A percentile compares a stretch with the other conserved stretches of the same genome.
Evolutionary conservation across 2,113 vertebrate genomes (phyloP).

Genomic region (Ranitomeya imitator): DNA sequence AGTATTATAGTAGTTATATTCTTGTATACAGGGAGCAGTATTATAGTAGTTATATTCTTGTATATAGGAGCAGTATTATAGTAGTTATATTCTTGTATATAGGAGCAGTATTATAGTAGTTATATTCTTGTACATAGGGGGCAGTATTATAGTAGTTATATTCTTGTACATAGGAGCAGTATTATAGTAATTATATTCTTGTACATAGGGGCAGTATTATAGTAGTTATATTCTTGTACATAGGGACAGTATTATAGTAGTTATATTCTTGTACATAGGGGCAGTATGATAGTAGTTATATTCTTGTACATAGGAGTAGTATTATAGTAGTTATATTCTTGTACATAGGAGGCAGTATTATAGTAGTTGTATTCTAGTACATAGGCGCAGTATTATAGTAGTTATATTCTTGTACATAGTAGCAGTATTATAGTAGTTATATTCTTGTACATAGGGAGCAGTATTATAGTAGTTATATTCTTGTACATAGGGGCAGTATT

Average conservation of each 20-base stretch:
- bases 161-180: conserved; percentile 5
- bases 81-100: conserved; percentile 12
- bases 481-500: conserved; percentile 5
- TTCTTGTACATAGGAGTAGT: background rate
- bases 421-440: conserved; percentile 17
- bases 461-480: conserved; percentile 15
- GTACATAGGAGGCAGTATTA: conserved; percentile 14
- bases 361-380: conserved; percentile 9
- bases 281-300: conserved; percentile 20
- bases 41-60: conserved; percentile 21
- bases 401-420: conserved; percentile 2
- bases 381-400: conserved; percentile 14
- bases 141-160: conserved; percentile 25
- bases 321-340: conserved; percentile 21
- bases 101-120: conserved; percentile 15
- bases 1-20: conserved; percentile 26
- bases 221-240: conserved; percentile 10
- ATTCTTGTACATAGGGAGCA: conserved; percentile 4
- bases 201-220: conserved; percentile 9
- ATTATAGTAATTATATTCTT: conserved; percentile 16
- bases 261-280: conserved; percentile 1
- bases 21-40: conserved; percentile 1
- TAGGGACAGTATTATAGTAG: conserved; percentile 19
- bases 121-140: conserved; percentile 1
- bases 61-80: conserved; percentile 6